A percentile compares a stretch with the other conserved stretches of the same genome.
These are phyloP conservation scores for Podarcis siculus DNA, from an alignment of 2,797 vertebrate genomes.

Conservation along the genomic window DNA sequence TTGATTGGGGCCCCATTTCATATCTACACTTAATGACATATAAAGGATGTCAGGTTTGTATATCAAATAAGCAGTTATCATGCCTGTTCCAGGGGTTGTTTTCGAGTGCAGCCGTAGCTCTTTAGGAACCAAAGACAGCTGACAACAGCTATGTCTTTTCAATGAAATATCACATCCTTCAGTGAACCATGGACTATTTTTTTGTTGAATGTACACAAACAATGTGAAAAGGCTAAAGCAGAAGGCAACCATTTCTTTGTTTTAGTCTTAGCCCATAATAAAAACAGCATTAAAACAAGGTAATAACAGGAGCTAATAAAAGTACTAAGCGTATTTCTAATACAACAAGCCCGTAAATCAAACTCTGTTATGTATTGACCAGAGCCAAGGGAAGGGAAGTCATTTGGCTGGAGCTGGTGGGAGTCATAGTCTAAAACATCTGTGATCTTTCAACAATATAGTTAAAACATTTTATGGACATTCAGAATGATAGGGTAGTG, in stretches of 20 bases:
- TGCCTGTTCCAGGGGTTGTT: background rate
- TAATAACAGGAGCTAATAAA: background rate
- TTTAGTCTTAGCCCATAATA: background rate
- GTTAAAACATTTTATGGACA: background rate
- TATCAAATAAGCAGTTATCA: background rate
- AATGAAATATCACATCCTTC: background rate
- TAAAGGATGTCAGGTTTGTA: background rate
- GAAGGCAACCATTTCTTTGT: background rate
- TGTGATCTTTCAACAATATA: background rate
- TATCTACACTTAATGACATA: background rate
- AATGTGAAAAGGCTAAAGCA: background rate
- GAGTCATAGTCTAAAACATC: too few relatives aligned
- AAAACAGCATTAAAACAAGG: background rate
- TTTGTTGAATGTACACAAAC: too few relatives aligned
- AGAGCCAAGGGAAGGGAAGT: background rate
- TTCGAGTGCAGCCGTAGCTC: background rate
- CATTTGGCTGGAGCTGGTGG: background rate
- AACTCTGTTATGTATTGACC: background rate
- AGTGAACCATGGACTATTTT: background rate
- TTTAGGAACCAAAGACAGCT: background rate
- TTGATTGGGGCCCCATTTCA: background rate
- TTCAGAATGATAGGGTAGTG: background rate
- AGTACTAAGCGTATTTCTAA: background rate
- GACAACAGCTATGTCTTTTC: background rate
- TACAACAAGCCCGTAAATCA: background rate